Conservation (phyloP, 2,888 invertebrate species). For the Erebia palarica region DNA sequence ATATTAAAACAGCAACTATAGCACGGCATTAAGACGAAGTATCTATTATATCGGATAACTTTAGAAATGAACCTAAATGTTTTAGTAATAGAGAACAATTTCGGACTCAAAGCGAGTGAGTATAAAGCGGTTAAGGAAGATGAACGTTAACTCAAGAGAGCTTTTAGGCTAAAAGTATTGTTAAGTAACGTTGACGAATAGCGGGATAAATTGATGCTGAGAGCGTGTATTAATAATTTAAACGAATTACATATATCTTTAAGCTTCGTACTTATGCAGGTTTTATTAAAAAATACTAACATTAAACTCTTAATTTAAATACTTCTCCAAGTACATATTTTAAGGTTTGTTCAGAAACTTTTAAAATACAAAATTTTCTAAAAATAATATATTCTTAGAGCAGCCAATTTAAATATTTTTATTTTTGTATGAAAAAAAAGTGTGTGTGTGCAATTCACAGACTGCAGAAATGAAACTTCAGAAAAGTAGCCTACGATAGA, state of each 20-base stretch:
- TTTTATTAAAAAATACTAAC: no score
- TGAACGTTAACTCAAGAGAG: conserved; percentile 36
- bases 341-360: no score
- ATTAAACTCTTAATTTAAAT: no score
- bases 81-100: background rate
- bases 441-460: no score
- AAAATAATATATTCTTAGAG: no score
- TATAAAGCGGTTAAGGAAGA: conserved; percentile 32
- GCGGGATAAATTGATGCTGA: conserved; percentile 6
- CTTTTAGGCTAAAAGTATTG: conserved; percentile 36
- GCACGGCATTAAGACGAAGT: background rate
- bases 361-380: no score
- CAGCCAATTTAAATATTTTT: no score
- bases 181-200: conserved; percentile 26
- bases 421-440: no score
- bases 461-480: no score
- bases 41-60: background rate
- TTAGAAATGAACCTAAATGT: background rate
- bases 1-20: background rate
- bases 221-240: background rate
- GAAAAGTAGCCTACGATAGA: no score
- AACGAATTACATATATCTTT: background rate
- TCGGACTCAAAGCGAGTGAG: background rate
- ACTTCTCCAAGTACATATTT: no score
- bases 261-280: no score